A percentile compares a stretch with the other conserved stretches of the same genome.
Evolutionary conservation across 2,888 invertebrate species (phyloP).

Genomic region (Andrena minutula): DNA sequence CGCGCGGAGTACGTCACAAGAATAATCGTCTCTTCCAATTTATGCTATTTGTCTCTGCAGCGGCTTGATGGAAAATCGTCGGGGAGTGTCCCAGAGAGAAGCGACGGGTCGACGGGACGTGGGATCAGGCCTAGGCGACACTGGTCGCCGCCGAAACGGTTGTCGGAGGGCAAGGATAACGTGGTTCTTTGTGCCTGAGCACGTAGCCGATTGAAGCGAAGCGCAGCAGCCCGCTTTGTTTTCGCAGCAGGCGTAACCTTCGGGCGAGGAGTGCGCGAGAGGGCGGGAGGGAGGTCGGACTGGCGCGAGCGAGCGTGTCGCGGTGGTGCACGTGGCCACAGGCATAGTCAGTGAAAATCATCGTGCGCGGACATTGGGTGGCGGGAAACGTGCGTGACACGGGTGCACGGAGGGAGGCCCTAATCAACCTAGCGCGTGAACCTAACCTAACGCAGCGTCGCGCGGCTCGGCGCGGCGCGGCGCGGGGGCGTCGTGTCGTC

Average conservation of each 20-base stretch:
- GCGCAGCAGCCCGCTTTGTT: conserved; percentile 63
- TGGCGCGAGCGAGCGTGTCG: conserved; percentile 48
- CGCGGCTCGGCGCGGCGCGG: conserved; percentile 45
- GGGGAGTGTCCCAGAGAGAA: not conserved
- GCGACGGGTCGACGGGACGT: not conserved
- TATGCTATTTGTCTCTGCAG: not conserved
- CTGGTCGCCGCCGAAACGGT: not conserved
- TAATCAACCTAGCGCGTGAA: conserved; percentile 74
- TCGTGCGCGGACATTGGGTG: conserved; percentile 74
- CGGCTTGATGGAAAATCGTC: not conserved
- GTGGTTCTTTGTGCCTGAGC: conserved; percentile 36
- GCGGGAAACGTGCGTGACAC: conserved; percentile 74
- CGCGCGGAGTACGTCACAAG: conserved; percentile 22
- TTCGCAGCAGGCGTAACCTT: conserved; percentile 64
- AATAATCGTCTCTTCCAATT: not conserved
- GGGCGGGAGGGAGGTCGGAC: conserved; percentile 37
- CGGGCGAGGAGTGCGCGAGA: conserved; percentile 61
- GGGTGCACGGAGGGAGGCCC: conserved; percentile 70
- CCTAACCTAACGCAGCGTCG: conserved; percentile 65
- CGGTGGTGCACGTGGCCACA: conserved; percentile 63
- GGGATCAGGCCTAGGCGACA: not conserved
- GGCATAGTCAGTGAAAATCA: conserved; percentile 75
- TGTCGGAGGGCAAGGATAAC: conserved; percentile 20
- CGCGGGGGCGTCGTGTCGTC: conserved; percentile 35
- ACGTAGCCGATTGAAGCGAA: conserved; percentile 35